Evolutionary conservation across 2,888 invertebrate species (phyloP), one percentile per base, ranked within the genome.

Genomic region (Seira ritae): DNA sequence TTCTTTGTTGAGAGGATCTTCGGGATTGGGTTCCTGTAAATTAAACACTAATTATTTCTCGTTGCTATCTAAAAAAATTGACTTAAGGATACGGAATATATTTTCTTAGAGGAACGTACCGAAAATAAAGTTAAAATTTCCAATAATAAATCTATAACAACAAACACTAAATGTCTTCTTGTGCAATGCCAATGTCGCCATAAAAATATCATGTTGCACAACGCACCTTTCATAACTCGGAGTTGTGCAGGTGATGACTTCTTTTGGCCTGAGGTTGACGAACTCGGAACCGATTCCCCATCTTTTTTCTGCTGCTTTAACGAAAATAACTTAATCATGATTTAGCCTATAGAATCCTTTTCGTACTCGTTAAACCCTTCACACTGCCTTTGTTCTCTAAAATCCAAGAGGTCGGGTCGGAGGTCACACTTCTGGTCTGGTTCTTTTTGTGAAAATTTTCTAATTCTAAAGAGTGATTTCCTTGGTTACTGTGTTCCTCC

Each of bases 271-370:
- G 87, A 85, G 0, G 87, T 87, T 19, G 88, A 85, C 19, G 93
- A 92, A 91, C 93, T 93, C 89, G 96, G 95, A 87, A 94, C 94
- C 89, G 95, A 94, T 91, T 96, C 97, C 90, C 97, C 98, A 94
- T 98, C 98, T 93, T 98, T 98, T 93, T 98, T 97, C 92, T 98
- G 97, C 93, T 98, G 97, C 93, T 98, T 98, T 91, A 98, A 92
- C 89, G 98, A 97, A 94, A 98, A 98, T 92, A 98, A 94, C 94
- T 98, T 98, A 92, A 98, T 98, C 98, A 98, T 98, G 91, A 91
- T 92, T 67, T 31, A 31, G 31, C 31, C 31, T 31, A 31, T 68
- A n/a, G 12, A 24, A 23, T 37, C 1, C 20, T 15, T 6, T 12
- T 8, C 42, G 6, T 42, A 42, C 42, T 42, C n/a, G n/a, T 42